Percentiles rank a stretch among this genome's conserved stretches.
phyloP scores from a whole-genome alignment of 2,797 vertebrate species.

The Nyctalus aviator region DNA sequence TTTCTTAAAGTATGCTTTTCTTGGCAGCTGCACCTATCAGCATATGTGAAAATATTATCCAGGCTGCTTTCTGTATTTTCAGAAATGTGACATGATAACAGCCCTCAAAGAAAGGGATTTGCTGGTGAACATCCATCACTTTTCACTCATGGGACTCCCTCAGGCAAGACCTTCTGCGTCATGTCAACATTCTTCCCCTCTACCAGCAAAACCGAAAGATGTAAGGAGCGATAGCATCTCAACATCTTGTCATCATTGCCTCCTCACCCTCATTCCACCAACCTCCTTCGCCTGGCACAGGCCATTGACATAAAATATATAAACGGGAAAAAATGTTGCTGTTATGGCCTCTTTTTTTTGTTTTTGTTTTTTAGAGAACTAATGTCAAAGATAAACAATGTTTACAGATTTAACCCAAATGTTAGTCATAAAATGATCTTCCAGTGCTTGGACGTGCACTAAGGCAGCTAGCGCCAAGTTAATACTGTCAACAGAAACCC shows the following conservation, averaged over 20 bases:
- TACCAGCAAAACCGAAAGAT: not conserved
- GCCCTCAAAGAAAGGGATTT: slow-evolving; percentile 63
- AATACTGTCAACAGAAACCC: slow-evolving; percentile 68
- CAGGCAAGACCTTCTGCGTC: slow-evolving; percentile 58
- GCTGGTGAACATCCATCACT: slow-evolving; percentile 56
- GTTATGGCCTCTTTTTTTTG: slow-evolving; percentile 8
- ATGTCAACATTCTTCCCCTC: slow-evolving; percentile 45
- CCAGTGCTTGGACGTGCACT: slow-evolving; percentile 65
- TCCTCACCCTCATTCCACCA: slow-evolving; percentile 4
- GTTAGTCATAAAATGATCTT: slow-evolving; percentile 75
- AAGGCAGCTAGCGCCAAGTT: slow-evolving; percentile 72
- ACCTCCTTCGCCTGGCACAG: not conserved
- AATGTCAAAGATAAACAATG: slow-evolving; percentile 73
- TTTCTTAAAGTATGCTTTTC: slow-evolving; percentile 70
- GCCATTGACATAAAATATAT: not conserved
- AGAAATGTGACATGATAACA: slow-evolving; percentile 80
- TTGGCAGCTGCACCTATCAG: slow-evolving; percentile 73
- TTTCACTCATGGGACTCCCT: slow-evolving; percentile 42
- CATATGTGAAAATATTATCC: slow-evolving; percentile 80
- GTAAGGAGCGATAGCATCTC: slow-evolving; percentile 43
- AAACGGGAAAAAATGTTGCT: not conserved
- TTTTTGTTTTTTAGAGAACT: not conserved
- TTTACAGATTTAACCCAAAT: slow-evolving; percentile 77
- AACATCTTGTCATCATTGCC: slow-evolving; percentile 55
- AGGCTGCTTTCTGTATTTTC: slow-evolving; percentile 75